These are phyloP conservation scores for Rhyacichthys aspro DNA, from an alignment of 2,797 vertebrate genomes.

Conservation along the genomic window DNA sequence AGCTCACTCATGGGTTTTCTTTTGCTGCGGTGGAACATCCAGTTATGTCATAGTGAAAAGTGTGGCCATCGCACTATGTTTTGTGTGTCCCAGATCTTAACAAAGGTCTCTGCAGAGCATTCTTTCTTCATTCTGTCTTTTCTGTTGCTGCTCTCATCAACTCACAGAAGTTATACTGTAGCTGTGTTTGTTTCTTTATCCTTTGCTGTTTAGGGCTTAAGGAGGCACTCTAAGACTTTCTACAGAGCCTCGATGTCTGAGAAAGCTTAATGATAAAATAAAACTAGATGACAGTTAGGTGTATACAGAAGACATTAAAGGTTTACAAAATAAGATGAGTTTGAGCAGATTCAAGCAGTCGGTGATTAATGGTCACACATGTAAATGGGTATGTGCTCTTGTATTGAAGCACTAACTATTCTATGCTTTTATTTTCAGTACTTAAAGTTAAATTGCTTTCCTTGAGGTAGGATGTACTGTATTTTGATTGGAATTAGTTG, in stretches of 20 bases:
- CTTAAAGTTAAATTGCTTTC: too few species aligned
- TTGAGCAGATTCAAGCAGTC: too few species aligned
- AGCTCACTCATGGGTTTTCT: constrained; percentile 60
- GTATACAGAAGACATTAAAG: too few species aligned
- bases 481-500: too few species aligned
- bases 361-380: too few species aligned
- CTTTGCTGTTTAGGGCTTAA: constrained; percentile 37
- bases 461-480: too few species aligned
- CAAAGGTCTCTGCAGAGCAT: constrained; percentile 10
- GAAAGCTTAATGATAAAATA: neutral
- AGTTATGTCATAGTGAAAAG: constrained; percentile 58
- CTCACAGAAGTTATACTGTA: constrained; percentile 66
- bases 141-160: constrained; percentile 15
- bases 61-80: constrained; percentile 13
- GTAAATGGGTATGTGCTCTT: too few species aligned
- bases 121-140: constrained; percentile 12
- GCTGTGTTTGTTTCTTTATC: constrained; percentile 49
- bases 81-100: constrained; percentile 14
- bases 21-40: constrained; percentile 60
- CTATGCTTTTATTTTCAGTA: too few species aligned
- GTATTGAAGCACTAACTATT: too few species aligned
- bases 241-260: constrained; percentile 17
- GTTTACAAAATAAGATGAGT: too few species aligned
- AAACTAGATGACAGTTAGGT: neutral
- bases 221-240: constrained; percentile 30